Evolutionary conservation across 1,140 invertebrate genomes (phyloP).

Genomic region (Maconellicoccus hirsutus): DNA sequence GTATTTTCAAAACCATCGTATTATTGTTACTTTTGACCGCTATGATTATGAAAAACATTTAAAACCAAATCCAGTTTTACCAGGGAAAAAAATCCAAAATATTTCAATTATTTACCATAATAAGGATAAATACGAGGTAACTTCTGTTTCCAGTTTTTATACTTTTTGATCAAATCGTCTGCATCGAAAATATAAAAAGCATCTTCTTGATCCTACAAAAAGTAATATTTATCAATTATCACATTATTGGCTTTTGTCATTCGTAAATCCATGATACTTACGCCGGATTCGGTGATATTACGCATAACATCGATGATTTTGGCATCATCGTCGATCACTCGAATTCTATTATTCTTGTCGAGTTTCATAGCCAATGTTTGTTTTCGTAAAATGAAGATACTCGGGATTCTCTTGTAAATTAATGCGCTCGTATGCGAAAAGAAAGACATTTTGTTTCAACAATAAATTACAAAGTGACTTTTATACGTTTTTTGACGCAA

Average conservation of each 20-base stretch:
- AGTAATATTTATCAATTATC: background rate
- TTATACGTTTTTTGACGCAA: no score
- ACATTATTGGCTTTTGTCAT: no score
- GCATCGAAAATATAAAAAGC: slow-evolving; percentile 89
- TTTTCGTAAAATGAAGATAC: no score
- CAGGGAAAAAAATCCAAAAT: slow-evolving; percentile 27
- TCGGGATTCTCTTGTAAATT: no score
- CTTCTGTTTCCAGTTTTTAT: slow-evolving; percentile 67
- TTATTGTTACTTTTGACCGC: slow-evolving; percentile 96
- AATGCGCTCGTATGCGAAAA: no score
- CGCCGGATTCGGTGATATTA: slow-evolving; percentile 8
- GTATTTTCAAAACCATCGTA: slow-evolving; percentile 61
- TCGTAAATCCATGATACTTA: background rate
- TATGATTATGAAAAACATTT: no score
- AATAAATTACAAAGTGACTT: no score
- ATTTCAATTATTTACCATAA: slow-evolving; percentile 58
- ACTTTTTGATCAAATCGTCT: slow-evolving; percentile 74
- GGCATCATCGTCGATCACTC: background rate
- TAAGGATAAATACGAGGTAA: slow-evolving; percentile 84
- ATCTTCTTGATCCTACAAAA: slow-evolving; percentile 38
- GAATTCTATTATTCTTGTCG: background rate
- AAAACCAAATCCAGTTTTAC: no score
- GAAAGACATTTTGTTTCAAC: no score
- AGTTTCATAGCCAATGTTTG: no score
- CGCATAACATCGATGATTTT: background rate